phyloP scores from a whole-genome alignment of 2,888 invertebrate genomes.

The Tuta absoluta region DNA sequence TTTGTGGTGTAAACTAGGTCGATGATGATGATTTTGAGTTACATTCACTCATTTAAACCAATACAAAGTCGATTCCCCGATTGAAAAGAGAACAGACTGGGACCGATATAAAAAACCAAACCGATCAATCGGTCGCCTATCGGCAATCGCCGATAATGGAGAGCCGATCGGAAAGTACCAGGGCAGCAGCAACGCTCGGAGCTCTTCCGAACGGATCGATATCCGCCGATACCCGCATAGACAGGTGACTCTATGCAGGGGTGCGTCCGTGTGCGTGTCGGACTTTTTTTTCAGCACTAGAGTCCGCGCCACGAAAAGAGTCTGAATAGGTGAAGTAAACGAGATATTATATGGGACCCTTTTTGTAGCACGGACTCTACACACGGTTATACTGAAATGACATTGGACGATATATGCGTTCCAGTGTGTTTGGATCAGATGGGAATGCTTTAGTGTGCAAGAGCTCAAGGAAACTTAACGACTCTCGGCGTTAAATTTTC shows the following conservation, averaged over 20 bases:
- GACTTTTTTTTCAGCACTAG: not conserved
- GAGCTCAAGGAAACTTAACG: too few species aligned
- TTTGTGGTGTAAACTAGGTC: too few species aligned
- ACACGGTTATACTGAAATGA: too few species aligned
- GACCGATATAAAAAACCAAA: not conserved
- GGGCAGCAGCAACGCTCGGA: conserved; percentile 54
- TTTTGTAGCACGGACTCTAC: too few species aligned
- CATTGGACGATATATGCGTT: not conserved
- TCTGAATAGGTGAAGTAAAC: not conserved
- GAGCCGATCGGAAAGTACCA: conserved; percentile 75
- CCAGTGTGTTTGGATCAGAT: not conserved
- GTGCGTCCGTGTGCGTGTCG: conserved; percentile 18
- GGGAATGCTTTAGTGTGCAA: too few species aligned
- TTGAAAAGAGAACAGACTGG: not conserved
- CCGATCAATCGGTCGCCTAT: conserved; percentile 54
- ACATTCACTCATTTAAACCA: not conserved
- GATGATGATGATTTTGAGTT: too few species aligned
- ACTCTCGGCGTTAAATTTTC: too few species aligned
- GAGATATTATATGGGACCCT: too few species aligned
- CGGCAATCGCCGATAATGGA: conserved; percentile 73
- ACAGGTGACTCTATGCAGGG: conserved; percentile 25
- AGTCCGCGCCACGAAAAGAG: not conserved
- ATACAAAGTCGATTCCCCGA: not conserved
- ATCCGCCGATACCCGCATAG: conserved; percentile 57
- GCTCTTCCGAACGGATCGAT: conserved; percentile 74